Evolutionary conservation across 2,888 invertebrate genomes (phyloP), one percentile per base, ranked within the genome.

Genomic region (Phorcus lineatus): DNA sequence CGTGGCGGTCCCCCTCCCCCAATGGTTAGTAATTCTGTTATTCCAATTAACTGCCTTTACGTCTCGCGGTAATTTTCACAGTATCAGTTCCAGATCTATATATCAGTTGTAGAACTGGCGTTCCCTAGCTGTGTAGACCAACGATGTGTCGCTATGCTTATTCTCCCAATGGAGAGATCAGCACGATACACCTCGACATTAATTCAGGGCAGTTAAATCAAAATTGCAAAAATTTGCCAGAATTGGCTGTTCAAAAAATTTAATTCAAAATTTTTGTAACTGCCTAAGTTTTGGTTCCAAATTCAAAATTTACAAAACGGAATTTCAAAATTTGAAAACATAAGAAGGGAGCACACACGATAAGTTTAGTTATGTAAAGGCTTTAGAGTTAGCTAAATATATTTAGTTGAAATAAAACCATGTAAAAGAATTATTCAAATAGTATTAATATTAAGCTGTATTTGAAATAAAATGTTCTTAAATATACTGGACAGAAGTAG

Each of bases 1-100:
- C 84, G 89, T 79, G 88, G 89, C 53, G 86, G 88, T 22, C 83
- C 84, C 22, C 86, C 85, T 81, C 85, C 86, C 78, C 87, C 88
- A 85, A 88, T 90, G 88, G 90, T 90, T 89, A 89, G 91, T 90
- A 85, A 85, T 24, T 24, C 67, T 36, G 70, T 70, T 36, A 13
- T 31, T 31, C 36, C 36, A 36, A n/a, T 36, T 36, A 19, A 31
- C 28, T 36, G 28, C 31, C 70, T 36, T 70, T 36, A 36, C 17
- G 31, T 17, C 70, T 31, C 70, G 70, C 19, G 19, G 70, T n/a
- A 70, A 47, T 47, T 47, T 4, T 70, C 70, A 70, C 70, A 70
- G 70, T 70, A 70, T 70, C 70, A 70, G 70, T 70, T 70, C 70
- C 70, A 70, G 70, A 40, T 70, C 70, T 70, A 70, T 70, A 40